phyloP scores from a whole-genome alignment of 1,140 invertebrate genomes.

The Aphelenchoides besseyi region DNA sequence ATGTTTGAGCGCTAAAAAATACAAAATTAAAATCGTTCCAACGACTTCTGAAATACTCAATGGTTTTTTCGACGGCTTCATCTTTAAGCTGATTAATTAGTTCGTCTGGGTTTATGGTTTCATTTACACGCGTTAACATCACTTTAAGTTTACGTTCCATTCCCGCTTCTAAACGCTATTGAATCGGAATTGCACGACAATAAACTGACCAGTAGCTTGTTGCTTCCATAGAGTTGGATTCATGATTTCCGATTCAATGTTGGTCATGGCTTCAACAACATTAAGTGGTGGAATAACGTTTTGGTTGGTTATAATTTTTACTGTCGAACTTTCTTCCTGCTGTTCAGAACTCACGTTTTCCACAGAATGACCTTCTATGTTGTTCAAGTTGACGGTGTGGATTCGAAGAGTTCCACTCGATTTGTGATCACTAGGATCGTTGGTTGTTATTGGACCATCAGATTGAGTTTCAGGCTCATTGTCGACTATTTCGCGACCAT shows the following conservation, averaged over 20 bases:
- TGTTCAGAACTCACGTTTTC: no score
- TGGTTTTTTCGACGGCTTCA: neutral
- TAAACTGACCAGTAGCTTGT: neutral
- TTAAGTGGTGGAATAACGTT: no score
- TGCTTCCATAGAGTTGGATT: neutral
- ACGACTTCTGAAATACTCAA: neutral
- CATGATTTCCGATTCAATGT: neutral
- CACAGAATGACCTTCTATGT: no score
- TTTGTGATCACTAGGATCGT: no score
- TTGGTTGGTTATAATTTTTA: neutral
- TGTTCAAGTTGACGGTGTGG: neutral
- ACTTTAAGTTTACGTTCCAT: slow-evolving; percentile 2
- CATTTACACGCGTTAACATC: neutral
- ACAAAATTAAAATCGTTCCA: neutral
- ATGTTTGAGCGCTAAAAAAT: neutral
- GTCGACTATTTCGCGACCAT: neutral
- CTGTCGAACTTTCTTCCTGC: neutral
- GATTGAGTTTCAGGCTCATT: neutral
- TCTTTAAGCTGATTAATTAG: neutral
- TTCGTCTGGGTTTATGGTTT: neutral
- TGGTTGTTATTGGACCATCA: no score
- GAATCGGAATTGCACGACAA: neutral
- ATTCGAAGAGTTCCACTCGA: neutral
- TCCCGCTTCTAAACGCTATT: neutral
- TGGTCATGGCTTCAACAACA: neutral